phyloP scores from a whole-genome alignment of 1,140 invertebrate species.

The Penaeus chinensis region DNA sequence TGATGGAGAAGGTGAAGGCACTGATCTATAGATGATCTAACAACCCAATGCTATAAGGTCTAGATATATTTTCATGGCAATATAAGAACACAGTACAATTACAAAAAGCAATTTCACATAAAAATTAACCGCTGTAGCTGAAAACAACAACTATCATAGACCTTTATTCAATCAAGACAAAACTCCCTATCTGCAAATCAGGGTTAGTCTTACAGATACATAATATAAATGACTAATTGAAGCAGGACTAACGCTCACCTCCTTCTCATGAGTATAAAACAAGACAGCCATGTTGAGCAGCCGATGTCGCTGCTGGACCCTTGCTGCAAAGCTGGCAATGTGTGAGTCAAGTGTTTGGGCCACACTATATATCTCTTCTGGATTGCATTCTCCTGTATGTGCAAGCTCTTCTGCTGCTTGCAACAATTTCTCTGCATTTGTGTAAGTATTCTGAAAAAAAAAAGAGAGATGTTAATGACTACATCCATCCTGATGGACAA shows the following conservation, averaged over 20 bases:
- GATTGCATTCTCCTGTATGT: conserved; percentile 94
- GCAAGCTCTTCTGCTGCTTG: conserved; percentile 95
- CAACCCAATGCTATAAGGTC: too few relatives aligned
- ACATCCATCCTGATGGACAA: background rate
- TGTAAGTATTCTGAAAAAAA: conserved; percentile 91
- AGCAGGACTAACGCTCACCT: conserved; percentile 73
- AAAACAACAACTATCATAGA: background rate
- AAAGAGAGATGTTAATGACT: conserved; percentile 37
- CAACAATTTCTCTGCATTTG: conserved; percentile 96
- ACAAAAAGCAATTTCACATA: background rate
- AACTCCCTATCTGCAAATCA: too few relatives aligned
- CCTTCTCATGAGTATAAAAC: conserved; percentile 96
- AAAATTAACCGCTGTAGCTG: background rate
- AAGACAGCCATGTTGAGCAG: conserved; percentile 92
- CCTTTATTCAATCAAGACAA: too few relatives aligned
- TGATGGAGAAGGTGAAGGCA: background rate
- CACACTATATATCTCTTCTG: conserved; percentile 93
- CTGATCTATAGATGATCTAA: too few relatives aligned
- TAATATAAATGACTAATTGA: background rate
- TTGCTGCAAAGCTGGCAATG: conserved; percentile 87
- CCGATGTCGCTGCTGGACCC: conserved; percentile 91
- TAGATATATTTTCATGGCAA: too few relatives aligned
- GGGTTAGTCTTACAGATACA: background rate
- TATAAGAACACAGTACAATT: too few relatives aligned
- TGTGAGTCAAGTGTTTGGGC: conserved; percentile 92